Conservation (phyloP, 2,888 invertebrate genomes). For the Fissipunctia ypsillon region DNA sequence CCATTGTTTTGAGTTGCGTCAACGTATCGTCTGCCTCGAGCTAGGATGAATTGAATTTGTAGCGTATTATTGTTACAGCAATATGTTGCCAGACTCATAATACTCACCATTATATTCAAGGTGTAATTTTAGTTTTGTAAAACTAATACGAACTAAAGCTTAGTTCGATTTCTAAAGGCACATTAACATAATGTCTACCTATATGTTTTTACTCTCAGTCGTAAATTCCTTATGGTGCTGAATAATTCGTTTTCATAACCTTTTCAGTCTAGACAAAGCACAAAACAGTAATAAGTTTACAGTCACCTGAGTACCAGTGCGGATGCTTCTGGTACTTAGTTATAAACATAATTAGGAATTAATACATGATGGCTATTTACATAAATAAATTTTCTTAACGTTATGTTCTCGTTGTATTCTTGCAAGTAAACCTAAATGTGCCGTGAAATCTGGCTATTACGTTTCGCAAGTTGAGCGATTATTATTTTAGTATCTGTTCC, state of each 20-base stretch:
- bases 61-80: constrained; percentile 82
- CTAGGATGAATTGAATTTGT: constrained; percentile 86
- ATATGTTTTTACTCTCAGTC: constrained; percentile 18
- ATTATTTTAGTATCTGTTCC: constrained; percentile 50
- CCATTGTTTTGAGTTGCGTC: constrained; percentile 89
- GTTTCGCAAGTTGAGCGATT: constrained; percentile 42
- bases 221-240: constrained; percentile 21
- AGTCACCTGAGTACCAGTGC: background rate
- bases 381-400: constrained; percentile 16
- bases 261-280: constrained; percentile 22
- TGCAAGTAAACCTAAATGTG: constrained; percentile 36
- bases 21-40: constrained; percentile 86
- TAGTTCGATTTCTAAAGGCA: constrained; percentile 19
- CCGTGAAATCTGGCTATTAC: constrained; percentile 61
- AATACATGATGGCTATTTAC: constrained; percentile 1
- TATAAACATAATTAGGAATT: background rate
- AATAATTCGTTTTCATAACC: constrained; percentile 31
- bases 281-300: constrained; percentile 20
- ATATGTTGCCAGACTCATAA: constrained; percentile 81
- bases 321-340: constrained; percentile 35
- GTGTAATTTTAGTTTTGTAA: constrained; percentile 70
- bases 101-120: constrained; percentile 73
- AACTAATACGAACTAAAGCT: constrained; percentile 68
- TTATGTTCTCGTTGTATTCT: constrained; percentile 22
- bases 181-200: constrained; percentile 10